Conservation (phyloP, 1,140 invertebrate genomes). For the Sminthurides bifidus region DNA sequence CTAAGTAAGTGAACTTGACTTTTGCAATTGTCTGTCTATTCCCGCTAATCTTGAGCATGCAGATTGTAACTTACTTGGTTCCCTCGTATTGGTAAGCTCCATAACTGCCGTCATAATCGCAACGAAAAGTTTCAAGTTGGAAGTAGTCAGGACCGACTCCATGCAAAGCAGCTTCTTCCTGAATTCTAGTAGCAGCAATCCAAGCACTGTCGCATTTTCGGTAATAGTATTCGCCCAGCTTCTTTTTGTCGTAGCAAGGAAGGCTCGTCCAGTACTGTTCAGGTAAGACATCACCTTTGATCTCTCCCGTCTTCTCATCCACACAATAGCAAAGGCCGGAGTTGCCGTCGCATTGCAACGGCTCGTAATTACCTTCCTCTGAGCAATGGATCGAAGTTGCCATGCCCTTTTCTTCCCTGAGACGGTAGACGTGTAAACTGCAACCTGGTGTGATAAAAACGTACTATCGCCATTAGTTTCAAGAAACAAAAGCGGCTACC, state of each 20-base stretch:
- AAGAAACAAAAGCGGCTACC: neutral
- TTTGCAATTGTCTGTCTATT: no score
- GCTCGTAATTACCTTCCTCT: constrained; percentile 26
- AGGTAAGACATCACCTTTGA: constrained; percentile 22
- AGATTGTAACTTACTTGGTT: constrained; percentile 39
- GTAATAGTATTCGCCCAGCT: constrained; percentile 11
- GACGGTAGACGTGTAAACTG: constrained; percentile 17
- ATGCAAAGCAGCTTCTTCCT: constrained; percentile 20
- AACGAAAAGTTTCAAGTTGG: constrained; percentile 43
- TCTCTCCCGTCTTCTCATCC: constrained; percentile 19
- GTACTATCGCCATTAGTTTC: neutral
- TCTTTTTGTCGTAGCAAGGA: constrained; percentile 15
- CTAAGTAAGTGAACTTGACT: no score
- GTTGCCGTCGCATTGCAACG: constrained; percentile 29
- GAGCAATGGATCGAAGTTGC: constrained; percentile 28
- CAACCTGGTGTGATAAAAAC: constrained; percentile 21
- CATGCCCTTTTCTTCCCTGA: constrained; percentile 7
- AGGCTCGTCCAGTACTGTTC: constrained; percentile 24
- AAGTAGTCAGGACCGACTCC: constrained; percentile 33
- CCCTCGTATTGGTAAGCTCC: constrained; percentile 42
- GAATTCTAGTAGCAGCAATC: constrained; percentile 10
- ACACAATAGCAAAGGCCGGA: constrained; percentile 31
- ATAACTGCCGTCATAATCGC: constrained; percentile 48
- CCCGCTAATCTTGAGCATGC: no score
- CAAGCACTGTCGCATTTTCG: constrained; percentile 26